These are phyloP conservation scores for Aphelinus atriplicis DNA, from an alignment of 1,140 invertebrate species.

Conservation along the genomic window DNA sequence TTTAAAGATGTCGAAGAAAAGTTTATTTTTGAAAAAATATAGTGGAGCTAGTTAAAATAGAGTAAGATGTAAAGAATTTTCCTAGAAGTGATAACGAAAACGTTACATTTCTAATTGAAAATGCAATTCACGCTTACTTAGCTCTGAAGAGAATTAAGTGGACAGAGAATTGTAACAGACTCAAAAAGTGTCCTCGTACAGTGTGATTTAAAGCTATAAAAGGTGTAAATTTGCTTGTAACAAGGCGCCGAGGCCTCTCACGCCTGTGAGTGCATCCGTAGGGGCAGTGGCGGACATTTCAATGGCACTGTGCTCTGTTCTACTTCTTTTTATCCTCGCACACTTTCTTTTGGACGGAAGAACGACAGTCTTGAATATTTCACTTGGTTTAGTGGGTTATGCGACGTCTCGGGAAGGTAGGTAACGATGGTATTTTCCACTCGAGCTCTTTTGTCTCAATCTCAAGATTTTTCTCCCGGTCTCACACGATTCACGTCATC, in stretches of 20 bases:
- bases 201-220: conserved; percentile 4
- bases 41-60: too few relatives aligned
- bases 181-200: not conserved
- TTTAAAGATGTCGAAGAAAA: too few relatives aligned
- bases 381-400: conserved; percentile 35
- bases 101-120: too few relatives aligned
- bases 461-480: conserved; percentile 33
- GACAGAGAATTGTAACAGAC: not conserved
- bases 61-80: too few relatives aligned
- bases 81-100: too few relatives aligned
- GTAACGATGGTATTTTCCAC: not conserved
- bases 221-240: conserved; percentile 27
- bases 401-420: not conserved
- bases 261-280: conserved; percentile 1
- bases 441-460: not conserved
- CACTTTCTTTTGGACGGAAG: not conserved
- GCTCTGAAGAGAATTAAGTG: too few relatives aligned
- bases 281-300: conserved; percentile 14
- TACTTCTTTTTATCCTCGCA: not conserved
- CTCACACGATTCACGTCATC: conserved; percentile 22
- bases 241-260: conserved; percentile 5
- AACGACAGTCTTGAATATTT: conserved; percentile 49
- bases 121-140: too few relatives aligned
- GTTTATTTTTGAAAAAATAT: not conserved
- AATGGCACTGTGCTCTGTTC: conserved; percentile 27